These are phyloP conservation scores for Pica pica DNA, from an alignment of 2,113 vertebrate genomes.

Conservation along the genomic window DNA sequence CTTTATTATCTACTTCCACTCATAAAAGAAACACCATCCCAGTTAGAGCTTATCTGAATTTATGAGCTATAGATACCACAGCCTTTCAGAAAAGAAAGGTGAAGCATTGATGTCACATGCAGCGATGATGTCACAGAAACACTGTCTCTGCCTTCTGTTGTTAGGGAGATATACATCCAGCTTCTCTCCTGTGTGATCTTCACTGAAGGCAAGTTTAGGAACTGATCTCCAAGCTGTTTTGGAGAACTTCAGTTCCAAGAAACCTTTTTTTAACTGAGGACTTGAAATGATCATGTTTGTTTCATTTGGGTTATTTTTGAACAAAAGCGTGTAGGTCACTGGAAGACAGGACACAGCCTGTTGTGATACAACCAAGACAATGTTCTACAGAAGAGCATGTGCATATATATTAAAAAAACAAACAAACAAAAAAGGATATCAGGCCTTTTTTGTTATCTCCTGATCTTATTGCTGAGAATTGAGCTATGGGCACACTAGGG, in stretches of 20 bases:
- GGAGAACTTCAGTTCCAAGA: neutral
- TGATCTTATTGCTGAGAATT: neutral
- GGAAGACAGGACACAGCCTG: neutral
- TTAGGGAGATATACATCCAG: neutral
- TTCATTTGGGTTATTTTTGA: neutral
- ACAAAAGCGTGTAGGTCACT: neutral
- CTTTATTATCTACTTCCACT: neutral
- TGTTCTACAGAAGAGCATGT: neutral
- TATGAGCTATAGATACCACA: neutral
- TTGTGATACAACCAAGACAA: neutral
- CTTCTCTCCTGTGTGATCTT: neutral
- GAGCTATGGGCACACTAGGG: neutral
- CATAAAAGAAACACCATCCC: neutral
- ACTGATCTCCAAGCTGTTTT: neutral
- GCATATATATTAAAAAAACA: neutral
- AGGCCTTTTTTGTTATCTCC: neutral
- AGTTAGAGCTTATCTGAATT: neutral
- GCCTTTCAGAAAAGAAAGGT: neutral
- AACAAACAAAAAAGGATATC: neutral
- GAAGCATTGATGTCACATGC: neutral
- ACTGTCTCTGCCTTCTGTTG: neutral
- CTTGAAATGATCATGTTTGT: neutral
- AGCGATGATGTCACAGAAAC: neutral
- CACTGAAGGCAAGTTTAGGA: neutral
- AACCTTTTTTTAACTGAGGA: neutral